Conservation (phyloP, 2,797 vertebrate genomes). For the Intellagama lesueurii region DNA sequence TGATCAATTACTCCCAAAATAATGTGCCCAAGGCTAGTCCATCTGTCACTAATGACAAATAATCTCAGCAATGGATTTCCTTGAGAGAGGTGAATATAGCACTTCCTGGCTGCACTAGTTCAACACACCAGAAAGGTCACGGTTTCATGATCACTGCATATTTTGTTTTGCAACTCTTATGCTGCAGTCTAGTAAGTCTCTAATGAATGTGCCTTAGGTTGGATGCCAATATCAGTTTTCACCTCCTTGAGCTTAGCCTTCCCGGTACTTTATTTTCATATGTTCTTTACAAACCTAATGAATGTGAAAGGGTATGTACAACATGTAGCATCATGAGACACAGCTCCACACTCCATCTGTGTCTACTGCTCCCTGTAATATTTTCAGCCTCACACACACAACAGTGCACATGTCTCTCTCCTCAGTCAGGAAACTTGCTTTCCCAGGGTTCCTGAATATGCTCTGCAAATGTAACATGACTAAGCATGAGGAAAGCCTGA, state of each 20-base stretch:
- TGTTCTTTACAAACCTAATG: not conserved
- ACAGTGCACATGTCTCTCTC: not conserved
- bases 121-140: conserved; percentile 45
- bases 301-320: not conserved
- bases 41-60: conserved; percentile 37
- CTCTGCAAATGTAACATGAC: not conserved
- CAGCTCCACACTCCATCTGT: not conserved
- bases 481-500: not conserved
- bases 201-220: not conserved
- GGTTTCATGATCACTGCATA: conserved; percentile 28
- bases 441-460: not conserved
- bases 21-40: not conserved
- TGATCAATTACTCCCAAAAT: not conserved
- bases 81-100: conserved; percentile 62
- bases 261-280: not conserved
- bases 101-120: conserved; percentile 21
- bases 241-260: not conserved
- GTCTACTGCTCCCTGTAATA: not conserved
- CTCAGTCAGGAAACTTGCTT: not conserved
- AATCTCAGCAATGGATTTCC: conserved; percentile 37
- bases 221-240: not conserved
- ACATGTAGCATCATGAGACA: not conserved
- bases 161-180: conserved; percentile 32
- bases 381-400: not conserved
- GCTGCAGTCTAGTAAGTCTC: not conserved